phyloP scores from a whole-genome alignment of 2,888 invertebrate genomes.

The Leuctra nigra region DNA sequence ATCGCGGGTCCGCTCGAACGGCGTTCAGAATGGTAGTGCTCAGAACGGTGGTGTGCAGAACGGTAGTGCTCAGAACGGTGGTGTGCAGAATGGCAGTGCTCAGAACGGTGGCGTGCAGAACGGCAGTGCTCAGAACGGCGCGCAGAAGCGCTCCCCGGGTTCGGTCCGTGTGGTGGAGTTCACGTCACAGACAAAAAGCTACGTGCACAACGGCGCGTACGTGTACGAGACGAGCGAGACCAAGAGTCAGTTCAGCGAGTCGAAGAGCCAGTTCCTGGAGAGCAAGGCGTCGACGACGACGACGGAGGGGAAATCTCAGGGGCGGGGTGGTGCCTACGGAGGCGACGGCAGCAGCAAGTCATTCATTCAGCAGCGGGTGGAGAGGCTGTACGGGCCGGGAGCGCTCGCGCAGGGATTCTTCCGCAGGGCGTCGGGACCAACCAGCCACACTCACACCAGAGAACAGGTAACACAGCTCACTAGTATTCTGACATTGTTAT shows the following conservation, averaged over 20 bases:
- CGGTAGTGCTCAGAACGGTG: neutral
- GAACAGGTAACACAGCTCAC: neutral
- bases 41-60: neutral
- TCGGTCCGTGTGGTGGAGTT: constrained; percentile 28
- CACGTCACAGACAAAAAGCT: constrained; percentile 28
- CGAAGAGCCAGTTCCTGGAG: neutral
- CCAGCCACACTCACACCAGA: neutral
- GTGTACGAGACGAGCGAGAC: constrained; percentile 10
- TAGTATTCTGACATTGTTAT: too few species aligned
- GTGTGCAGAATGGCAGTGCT: neutral
- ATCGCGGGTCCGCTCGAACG: neutral
- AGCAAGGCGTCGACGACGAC: neutral
- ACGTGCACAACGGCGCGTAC: constrained; percentile 21
- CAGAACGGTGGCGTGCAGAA: neutral
- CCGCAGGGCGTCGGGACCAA: constrained; percentile 41
- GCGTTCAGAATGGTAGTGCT: neutral
- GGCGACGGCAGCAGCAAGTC: constrained; percentile 40
- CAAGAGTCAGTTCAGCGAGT: constrained; percentile 6
- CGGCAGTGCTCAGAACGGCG: neutral
- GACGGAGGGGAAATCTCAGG: neutral
- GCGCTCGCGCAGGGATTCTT: constrained; percentile 81
- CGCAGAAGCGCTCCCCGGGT: constrained; percentile 24
- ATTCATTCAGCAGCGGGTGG: constrained; percentile 83
- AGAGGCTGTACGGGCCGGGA: constrained; percentile 80
- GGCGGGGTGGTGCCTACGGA: neutral